Evolutionary conservation across 2,113 vertebrate species (phyloP), one percentile per base, ranked within the genome.

Genomic region (Elachura formosa): DNA sequence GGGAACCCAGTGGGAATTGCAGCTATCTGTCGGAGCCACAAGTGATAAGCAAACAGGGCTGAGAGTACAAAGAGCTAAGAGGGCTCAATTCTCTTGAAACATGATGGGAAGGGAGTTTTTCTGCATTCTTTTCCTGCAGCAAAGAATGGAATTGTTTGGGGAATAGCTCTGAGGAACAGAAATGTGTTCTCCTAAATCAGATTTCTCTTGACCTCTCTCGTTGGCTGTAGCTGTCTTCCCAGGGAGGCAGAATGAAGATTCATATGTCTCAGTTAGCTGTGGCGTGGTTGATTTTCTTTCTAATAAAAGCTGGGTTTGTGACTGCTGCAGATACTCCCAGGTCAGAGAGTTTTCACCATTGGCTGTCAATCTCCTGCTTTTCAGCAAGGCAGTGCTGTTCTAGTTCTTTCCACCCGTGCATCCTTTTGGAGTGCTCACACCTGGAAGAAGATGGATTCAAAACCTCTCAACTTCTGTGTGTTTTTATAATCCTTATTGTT

Each of bases 1-100:
- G 41, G 72, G 84, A 93, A 45, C 79, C 75, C 21, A 0, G 14
- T 67, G 82, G 85, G 94, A 96, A 93, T 91, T 80, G 68, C 64
- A 88, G 68, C 80, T 79, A 48, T 76, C 87, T 59, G 66, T 54
- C 91, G 95, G 87, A 93, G 68, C 71, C 48, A 67, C 38, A 26
- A 92, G 61, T 67, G 90, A 96, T 95, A 93, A 96, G 84, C 87
- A 95, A 95, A 95, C 36, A 56, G 62, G 87, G 31, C 69, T 74
- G 64, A 71, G 74, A 87, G 59, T 59, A 93, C 78, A 74, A 91
- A 91, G 67, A 80, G 43, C 87, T 43, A 22, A 87, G 67, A 88
- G 48, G 55, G 17, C 82, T 96, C 68, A 88, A 38, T 88, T 91
- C 79, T 95, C 72, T 75, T 75, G 79, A 80, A 92, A 96, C 68